Percentiles rank a stretch among this genome's conserved stretches.
Evolutionary conservation across 2,888 invertebrate genomes (phyloP).

Genomic region (Diploptera punctata): DNA sequence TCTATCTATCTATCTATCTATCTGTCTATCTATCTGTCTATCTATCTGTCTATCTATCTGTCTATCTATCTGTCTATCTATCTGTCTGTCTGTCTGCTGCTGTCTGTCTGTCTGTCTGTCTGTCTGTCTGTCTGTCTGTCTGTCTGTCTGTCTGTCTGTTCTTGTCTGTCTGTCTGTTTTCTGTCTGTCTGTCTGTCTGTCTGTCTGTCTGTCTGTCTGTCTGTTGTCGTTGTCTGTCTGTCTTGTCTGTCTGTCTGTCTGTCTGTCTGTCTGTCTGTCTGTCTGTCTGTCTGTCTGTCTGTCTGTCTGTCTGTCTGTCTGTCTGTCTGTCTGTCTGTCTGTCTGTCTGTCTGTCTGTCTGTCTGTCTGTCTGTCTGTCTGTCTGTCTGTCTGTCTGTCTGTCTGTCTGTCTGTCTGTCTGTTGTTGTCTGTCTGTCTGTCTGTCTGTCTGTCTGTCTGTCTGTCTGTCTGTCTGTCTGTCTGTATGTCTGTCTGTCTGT

Average conservation of each 20-base stretch:
- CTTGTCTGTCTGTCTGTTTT: too few relatives aligned
- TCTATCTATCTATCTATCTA: too few relatives aligned
- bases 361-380: neutral
- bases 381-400: neutral
- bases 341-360: neutral
- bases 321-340: neutral
- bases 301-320: neutral
- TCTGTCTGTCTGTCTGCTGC: neutral
- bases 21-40: too few relatives aligned
- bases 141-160: neutral
- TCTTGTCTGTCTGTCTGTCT: too few relatives aligned
- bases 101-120: neutral
- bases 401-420: neutral
- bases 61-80: too few relatives aligned
- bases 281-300: neutral
- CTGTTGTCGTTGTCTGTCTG: too few relatives aligned
- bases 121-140: neutral
- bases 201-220: neutral
- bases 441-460: neutral
- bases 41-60: too few relatives aligned
- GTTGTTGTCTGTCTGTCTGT: neutral
- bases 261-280: neutral
- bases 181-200: too few relatives aligned
- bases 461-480: too few relatives aligned
- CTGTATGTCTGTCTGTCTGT: too few relatives aligned